A percentile compares a stretch with the other conserved stretches of the same genome.
Evolutionary conservation across 2,113 vertebrate genomes (phyloP).

Genomic region (Etia nguti): DNA sequence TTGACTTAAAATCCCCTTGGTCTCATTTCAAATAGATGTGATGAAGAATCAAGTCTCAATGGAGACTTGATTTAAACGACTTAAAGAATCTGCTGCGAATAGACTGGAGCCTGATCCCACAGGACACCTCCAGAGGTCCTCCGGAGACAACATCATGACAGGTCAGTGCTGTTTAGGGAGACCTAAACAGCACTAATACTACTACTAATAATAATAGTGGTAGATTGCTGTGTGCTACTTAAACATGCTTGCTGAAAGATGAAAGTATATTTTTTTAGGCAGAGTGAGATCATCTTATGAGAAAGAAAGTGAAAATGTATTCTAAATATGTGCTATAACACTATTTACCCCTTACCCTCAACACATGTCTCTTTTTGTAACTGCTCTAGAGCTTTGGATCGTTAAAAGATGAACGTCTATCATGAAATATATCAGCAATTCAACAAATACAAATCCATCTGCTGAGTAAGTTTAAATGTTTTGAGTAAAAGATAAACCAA

Average conservation of each 20-base stretch:
- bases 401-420: not conserved
- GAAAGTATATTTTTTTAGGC: not conserved
- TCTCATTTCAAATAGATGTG: not conserved
- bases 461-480: not conserved
- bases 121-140: not conserved
- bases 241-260: not conserved
- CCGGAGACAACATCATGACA: not conserved
- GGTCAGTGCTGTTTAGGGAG: not conserved
- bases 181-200: not conserved
- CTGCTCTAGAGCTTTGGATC: not conserved
- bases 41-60: not conserved
- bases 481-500: not conserved
- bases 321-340: not conserved
- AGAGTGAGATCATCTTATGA: not conserved
- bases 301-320: not conserved
- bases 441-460: not conserved
- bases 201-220: not conserved
- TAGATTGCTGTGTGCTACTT: not conserved
- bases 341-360: rapidly evolving
- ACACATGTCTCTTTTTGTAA: not conserved
- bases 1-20: not conserved
- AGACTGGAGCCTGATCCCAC: not conserved
- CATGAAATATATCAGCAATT: not conserved
- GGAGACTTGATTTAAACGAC: not conserved
- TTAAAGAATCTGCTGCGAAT: not conserved